Conservation (phyloP, 1,140 invertebrate species). For the Olivierus martensii region DNA sequence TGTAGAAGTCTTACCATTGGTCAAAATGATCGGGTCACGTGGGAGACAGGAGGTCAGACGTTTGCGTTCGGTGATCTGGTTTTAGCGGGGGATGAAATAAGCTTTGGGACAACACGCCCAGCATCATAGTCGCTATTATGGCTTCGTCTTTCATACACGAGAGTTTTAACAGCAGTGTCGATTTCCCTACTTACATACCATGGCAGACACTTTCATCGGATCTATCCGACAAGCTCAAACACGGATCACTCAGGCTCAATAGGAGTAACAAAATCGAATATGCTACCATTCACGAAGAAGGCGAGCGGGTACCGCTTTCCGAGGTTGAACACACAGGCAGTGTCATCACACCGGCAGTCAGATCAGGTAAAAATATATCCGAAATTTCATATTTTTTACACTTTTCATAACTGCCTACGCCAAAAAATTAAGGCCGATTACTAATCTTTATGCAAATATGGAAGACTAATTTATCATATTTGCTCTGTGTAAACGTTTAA, state of each 20-base stretch:
- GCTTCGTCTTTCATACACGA: conserved; percentile 17
- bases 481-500: too few species aligned
- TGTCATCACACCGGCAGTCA: conserved; percentile 9
- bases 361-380: neutral
- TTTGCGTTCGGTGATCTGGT: too few species aligned
- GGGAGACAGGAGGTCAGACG: too few species aligned
- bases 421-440: too few species aligned
- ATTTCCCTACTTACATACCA: conserved; percentile 21
- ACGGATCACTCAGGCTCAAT: conserved; percentile 21
- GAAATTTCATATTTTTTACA: too few species aligned
- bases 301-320: conserved; percentile 12
- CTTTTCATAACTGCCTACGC: too few species aligned
- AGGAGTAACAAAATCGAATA: conserved; percentile 20
- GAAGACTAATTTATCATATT: neutral
- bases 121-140: neutral
- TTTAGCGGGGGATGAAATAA: too few species aligned
- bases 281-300: conserved; percentile 20
- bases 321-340: conserved; percentile 12
- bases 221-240: conserved; percentile 17
- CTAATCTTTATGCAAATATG: too few species aligned
- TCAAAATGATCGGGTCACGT: too few species aligned
- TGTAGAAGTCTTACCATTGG: too few species aligned
- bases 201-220: conserved; percentile 22
- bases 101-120: too few species aligned
- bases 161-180: conserved; percentile 19